A percentile compares a stretch with the other conserved stretches of the same genome.
phyloP scores from a whole-genome alignment of 2,797 vertebrate species.

The Hemitrygon akajei region DNA sequence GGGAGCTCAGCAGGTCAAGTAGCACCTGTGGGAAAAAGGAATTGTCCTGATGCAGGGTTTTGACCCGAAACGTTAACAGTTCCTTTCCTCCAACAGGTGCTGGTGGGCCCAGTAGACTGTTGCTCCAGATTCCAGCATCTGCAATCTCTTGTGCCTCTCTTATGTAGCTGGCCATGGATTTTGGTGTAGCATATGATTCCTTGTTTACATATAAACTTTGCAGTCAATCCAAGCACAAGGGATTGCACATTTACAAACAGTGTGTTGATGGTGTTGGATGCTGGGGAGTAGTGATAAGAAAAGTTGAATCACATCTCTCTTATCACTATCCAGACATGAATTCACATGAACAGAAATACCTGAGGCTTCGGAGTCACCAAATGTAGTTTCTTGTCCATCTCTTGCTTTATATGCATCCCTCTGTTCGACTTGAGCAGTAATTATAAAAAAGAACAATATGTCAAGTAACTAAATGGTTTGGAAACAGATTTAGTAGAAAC shows the following conservation, averaged over 20 bases:
- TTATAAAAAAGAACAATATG: background rate
- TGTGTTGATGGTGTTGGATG: background rate
- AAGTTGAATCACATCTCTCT: background rate
- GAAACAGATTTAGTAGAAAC: background rate
- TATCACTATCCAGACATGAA: background rate
- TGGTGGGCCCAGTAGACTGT: no score
- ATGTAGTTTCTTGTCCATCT: background rate
- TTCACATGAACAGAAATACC: background rate
- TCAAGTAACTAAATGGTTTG: background rate
- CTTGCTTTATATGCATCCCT: background rate
- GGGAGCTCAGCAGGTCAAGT: no score
- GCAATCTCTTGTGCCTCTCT: no score
- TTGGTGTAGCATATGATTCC: no score
- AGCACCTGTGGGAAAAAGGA: no score
- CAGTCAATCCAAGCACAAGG: background rate
- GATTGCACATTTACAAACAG: background rate
- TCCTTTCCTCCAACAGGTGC: no score
- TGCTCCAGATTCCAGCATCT: no score
- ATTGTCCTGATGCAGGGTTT: no score
- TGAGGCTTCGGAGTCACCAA: background rate
- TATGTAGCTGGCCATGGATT: no score
- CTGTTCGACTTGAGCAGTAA: background rate
- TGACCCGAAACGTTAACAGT: no score
- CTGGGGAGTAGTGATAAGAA: no score
- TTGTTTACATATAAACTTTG: no score